Evolutionary conservation across 2,797 vertebrate genomes (phyloP).

Genomic region (Orestias chungarensis): DNA sequence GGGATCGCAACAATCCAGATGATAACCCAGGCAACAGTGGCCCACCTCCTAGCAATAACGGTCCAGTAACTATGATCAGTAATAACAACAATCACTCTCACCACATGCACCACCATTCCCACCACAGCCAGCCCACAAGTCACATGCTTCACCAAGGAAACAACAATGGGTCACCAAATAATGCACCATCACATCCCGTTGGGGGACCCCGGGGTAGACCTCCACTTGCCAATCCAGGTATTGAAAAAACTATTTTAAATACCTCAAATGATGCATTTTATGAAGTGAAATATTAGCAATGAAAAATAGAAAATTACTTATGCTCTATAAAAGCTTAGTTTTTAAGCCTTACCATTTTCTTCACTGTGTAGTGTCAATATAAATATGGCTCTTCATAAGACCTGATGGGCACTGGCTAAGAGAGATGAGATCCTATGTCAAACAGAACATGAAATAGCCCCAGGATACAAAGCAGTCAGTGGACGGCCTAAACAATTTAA

Average conservation of each 20-base stretch:
- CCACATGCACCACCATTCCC: conserved; percentile 73
- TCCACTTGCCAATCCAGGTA: conserved; percentile 92
- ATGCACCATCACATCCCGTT: conserved; percentile 84
- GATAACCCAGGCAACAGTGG: conserved; percentile 79
- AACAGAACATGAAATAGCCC: too few relatives aligned
- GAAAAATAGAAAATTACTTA: not conserved
- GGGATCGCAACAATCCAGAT: conserved; percentile 94
- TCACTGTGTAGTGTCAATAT: not conserved
- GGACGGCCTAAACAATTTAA: too few relatives aligned
- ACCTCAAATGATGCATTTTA: not conserved
- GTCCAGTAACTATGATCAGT: conserved; percentile 68
- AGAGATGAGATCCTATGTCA: too few relatives aligned
- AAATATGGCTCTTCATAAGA: not conserved
- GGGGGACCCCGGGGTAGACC: conserved; percentile 86
- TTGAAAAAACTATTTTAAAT: not conserved
- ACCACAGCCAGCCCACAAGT: conserved; percentile 75
- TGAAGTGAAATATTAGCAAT: not conserved
- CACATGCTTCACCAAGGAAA: conserved; percentile 82
- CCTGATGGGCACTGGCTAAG: not conserved
- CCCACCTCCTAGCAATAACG: conserved; percentile 71
- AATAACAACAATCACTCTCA: conserved; percentile 80
- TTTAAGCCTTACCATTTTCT: not conserved
- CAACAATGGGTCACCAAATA: conserved; percentile 83
- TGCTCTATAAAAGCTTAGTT: not conserved
- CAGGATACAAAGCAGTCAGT: not conserved